Base-by-base conservation (phyloP, 2,797 vertebrate genomes). In the Phrynocephalus guinanensis region DNA sequence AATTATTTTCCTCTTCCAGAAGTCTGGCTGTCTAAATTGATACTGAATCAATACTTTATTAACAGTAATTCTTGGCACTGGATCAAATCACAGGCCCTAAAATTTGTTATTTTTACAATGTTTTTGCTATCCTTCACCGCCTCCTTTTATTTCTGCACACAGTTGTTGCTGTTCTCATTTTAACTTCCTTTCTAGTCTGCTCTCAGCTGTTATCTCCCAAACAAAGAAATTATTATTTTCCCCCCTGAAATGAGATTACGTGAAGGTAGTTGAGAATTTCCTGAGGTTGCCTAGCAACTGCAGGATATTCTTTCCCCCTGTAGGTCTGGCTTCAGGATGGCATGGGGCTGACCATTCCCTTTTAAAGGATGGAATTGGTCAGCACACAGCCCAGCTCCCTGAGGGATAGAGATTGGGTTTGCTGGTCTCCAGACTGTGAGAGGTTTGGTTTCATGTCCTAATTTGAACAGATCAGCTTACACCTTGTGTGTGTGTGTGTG, bases 201-300 rank as follows among this genome's bases (percentile, higher is more conserved):
- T n/a, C n/a, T n/a, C n/a, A 71, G 48, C 67, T 71, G 38, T 60
- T 56, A 72, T 63, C 38, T 80, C 70, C 60, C 72, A 60, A 86
- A 81, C 71, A 72, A 73, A 72, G 67, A 73, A 72, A 72, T 80
- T 71, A 38, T 79, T 20, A 30, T 30, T 16, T 30, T 30, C 1
- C 24, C 38, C 38, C 38, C 18, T 18, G 4, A 63, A 66, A 73
- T 81, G 52, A 48, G 52, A 63, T 73, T 38, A 63, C 28, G 11
- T 81, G 68, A 81, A 63, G 70, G 26, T 73, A 38, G 52, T 30
- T 73, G 85, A 80, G 78, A 6, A 73, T 86, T 81, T 81, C 78
- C 79, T 73, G 78, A 22, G 5, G 68, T 63, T 86, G 52, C 78
- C 33, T 86, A 86, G 85, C 78, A 86, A 86, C 68, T n/a, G 81